A percentile compares a stretch with the other conserved stretches of the same genome.
phyloP scores from a whole-genome alignment of 2,888 invertebrate species.

The Zygaena filipendulae region DNA sequence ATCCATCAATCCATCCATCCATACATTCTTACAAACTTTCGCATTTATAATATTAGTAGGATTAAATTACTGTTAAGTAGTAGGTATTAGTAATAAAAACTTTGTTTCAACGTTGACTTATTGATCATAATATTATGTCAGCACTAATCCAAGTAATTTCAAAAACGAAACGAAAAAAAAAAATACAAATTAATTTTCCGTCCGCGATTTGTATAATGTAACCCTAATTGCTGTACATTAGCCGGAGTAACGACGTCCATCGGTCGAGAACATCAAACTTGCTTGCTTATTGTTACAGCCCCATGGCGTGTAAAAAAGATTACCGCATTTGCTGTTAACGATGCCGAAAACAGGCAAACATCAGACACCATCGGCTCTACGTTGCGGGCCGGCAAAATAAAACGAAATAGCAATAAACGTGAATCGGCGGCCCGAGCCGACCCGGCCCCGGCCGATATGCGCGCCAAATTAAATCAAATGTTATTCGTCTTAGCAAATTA shows the following conservation, averaged over 20 bases:
- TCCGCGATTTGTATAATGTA: constrained; percentile 25
- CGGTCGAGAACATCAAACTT: constrained; percentile 36
- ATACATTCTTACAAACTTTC: too few relatives aligned
- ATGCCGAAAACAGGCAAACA: constrained; percentile 58
- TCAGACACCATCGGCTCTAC: constrained; percentile 35
- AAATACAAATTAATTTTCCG: constrained; percentile 17
- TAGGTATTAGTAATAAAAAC: too few relatives aligned
- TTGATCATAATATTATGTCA: too few relatives aligned
- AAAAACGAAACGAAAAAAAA: constrained; percentile 15
- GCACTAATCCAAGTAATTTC: constrained; percentile 11
- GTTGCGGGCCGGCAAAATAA: constrained; percentile 48
- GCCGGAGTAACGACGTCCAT: constrained; percentile 36
- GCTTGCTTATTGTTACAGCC: constrained; percentile 41
- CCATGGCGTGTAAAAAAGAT: constrained; percentile 55
- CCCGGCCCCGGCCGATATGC: constrained; percentile 37
- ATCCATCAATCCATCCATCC: too few relatives aligned
- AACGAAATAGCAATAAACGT: constrained; percentile 64
- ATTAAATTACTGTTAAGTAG: too few relatives aligned
- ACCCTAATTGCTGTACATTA: constrained; percentile 44
- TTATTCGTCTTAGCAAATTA: constrained; percentile 66
- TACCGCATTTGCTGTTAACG: constrained; percentile 63
- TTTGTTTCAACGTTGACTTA: too few relatives aligned
- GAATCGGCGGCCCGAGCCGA: constrained; percentile 59
- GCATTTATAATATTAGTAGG: too few relatives aligned
- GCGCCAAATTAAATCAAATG: constrained; percentile 64